Evolutionary conservation across 1,140 invertebrate species (phyloP).

Genomic region (Schlechtendalia chinensis): DNA sequence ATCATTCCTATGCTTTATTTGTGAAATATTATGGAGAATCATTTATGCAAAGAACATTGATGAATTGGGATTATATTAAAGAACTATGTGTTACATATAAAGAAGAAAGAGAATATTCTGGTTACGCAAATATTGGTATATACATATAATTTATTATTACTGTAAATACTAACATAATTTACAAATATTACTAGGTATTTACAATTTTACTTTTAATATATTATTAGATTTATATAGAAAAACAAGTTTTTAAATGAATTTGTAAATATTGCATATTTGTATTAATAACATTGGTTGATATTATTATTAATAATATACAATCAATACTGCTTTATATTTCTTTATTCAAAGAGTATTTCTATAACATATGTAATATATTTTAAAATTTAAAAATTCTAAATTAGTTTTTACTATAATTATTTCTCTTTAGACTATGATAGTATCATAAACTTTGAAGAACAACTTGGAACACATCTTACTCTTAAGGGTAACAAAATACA

Average conservation of each 20-base stretch:
- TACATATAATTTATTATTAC: background rate
- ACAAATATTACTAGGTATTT: background rate
- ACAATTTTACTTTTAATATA: too few species aligned
- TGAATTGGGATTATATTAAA: constrained; percentile 75
- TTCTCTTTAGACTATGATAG: constrained; percentile 33
- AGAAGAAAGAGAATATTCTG: constrained; percentile 48
- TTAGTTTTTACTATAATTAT: background rate
- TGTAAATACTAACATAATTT: background rate
- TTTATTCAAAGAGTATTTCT: background rate
- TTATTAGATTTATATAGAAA: too few species aligned
- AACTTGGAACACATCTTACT: constrained; percentile 46
- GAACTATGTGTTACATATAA: constrained; percentile 61
- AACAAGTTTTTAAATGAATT: too few species aligned
- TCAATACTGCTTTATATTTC: background rate
- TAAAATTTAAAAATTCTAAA: background rate
- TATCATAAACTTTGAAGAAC: constrained; percentile 44
- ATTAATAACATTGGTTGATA: too few species aligned
- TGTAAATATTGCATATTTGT: too few species aligned
- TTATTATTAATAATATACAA: too few species aligned
- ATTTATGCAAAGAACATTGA: constrained; percentile 69
- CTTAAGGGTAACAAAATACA: constrained; percentile 50
- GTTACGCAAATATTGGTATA: constrained; percentile 40
- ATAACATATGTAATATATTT: background rate
- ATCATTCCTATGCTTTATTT: constrained; percentile 78
- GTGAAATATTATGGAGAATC: constrained; percentile 69